A percentile compares a stretch with the other conserved stretches of the same genome.
phyloP scores from a whole-genome alignment of 2,888 invertebrate genomes.

The Drosophila emarginata region DNA sequence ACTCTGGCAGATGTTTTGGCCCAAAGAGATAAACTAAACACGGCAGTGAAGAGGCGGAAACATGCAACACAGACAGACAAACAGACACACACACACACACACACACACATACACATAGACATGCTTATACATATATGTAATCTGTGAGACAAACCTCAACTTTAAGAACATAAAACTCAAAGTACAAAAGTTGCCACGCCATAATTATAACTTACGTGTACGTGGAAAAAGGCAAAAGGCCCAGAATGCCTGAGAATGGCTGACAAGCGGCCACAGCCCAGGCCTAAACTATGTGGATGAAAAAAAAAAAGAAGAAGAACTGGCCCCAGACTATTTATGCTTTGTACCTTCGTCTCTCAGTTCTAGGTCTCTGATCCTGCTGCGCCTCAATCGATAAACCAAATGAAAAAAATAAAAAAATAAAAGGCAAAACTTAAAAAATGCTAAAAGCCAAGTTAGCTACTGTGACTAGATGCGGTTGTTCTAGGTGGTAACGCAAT shows the following conservation, averaged over 20 bases:
- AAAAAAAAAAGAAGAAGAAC: not conserved
- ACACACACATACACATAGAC: not conserved
- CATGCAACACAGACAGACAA: conserved; percentile 20
- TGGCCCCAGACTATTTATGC: not conserved
- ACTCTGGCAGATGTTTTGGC: conserved; percentile 6
- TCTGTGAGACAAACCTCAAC: conserved; percentile 25
- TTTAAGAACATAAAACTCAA: conserved; percentile 39
- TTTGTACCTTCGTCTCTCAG: not conserved
- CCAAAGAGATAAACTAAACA: conserved; percentile 24
- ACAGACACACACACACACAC: not conserved
- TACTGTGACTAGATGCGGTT: not conserved
- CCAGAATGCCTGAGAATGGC: not conserved
- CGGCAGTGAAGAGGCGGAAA: conserved; percentile 25
- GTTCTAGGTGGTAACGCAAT: conserved; percentile 8
- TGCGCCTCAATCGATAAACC: conserved; percentile 12
- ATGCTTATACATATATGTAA: not conserved
- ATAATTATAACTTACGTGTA: conserved; percentile 56
- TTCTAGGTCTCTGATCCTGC: conserved; percentile 10
- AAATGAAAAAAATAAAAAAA: not conserved
- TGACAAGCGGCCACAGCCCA: conserved; percentile 12
- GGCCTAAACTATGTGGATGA: conserved; percentile 7
- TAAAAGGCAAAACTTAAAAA: not conserved
- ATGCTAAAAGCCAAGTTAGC: conserved; percentile 7
- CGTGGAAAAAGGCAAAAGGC: conserved; percentile 49
- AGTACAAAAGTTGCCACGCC: conserved; percentile 50